These are phyloP conservation scores for Galeopsomyia nigrocyanea DNA, from an alignment of 2,888 invertebrate species.

Conservation along the genomic window DNA sequence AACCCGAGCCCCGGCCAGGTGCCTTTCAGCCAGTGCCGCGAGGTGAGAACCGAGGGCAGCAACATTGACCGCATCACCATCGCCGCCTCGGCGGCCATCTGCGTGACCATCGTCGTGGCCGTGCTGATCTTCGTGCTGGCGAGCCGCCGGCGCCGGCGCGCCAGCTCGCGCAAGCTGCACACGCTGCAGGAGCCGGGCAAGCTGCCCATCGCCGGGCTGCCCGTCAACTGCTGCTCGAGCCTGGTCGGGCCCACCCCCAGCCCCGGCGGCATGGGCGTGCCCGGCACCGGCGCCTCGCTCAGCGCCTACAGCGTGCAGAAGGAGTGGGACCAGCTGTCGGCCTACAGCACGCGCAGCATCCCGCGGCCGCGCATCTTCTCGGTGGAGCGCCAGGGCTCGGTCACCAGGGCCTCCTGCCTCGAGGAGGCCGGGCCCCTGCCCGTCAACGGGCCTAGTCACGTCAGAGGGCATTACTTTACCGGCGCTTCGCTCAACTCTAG, in stretches of 20 bases:
- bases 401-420: constrained; percentile 68
- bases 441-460: constrained; percentile 29
- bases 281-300: constrained; percentile 84
- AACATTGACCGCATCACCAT: constrained; percentile 97
- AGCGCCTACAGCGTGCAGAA: constrained; percentile 88
- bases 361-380: constrained; percentile 89
- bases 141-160: constrained; percentile 75
- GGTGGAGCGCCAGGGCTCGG: constrained; percentile 73
- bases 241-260: constrained; percentile 78
- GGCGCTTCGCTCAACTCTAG: constrained; percentile 43
- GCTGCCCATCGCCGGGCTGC: constrained; percentile 80
- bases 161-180: constrained; percentile 79
- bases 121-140: constrained; percentile 92
- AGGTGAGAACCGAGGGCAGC: constrained; percentile 87
- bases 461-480: constrained; percentile 42
- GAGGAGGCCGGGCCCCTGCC: constrained; percentile 72
- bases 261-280: constrained; percentile 82
- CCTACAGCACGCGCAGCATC: constrained; percentile 91
- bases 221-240: constrained; percentile 84
- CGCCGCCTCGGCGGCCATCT: constrained; percentile 92
- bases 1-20: constrained; percentile 90
- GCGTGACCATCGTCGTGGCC: constrained; percentile 91
- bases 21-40: constrained; percentile 88
- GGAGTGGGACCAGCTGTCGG: constrained; percentile 91
- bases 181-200: constrained; percentile 73